Base-by-base conservation (phyloP, 2,888 invertebrate genomes). In the Leptinotarsa peninsularis region DNA sequence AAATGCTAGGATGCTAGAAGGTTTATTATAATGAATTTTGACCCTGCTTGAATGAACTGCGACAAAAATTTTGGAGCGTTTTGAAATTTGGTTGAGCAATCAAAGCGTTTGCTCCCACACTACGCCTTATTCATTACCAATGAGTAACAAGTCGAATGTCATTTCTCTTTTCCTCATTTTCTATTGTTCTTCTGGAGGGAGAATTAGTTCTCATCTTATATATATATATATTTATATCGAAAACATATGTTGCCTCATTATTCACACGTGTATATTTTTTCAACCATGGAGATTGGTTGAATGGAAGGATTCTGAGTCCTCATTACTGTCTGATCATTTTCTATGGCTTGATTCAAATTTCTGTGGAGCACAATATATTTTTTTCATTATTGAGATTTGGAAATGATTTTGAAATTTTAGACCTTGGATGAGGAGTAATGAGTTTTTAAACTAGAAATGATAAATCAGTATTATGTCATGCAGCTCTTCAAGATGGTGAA, bases 181-280 rank as follows among this genome's bases (percentile, higher is more conserved):
- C 88, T 85, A 88, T 87, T 2, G 85, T 85, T 82, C 88, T 88
- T 0, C 88, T 87, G 78, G 85, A 88, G 1, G 87, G 79, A 0
- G 85, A 78, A 78, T 88, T 88, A 67, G 86, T 88, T 83, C 87
- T 85, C 15, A 87, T 77, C 79, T 89, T 88, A 74, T n/a, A n/a
- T n/a, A n/a, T 80, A 88, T 74, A 86, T 85, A 78, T 23, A 3
- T 87, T 84, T 83, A 87, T 87, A 78, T 87, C 84, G 80, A 87
- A 88, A 18, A 85, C 82, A 54, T 83, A 84, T 43, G 15, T 80
- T 4, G 86, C 81, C 67, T 76, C 67, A 60, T 76, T 70, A 66
- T 80, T 84, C 71, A 75, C 1, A 58, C 58, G 67, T 10, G 71
- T 54, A 33, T 75, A 73, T 50, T 56, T 23, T 49, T 75, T 72